A percentile compares a stretch with the other conserved stretches of the same genome.
phyloP scores from a whole-genome alignment of 2,888 invertebrate genomes.

The Anthophora plumipes region DNA sequence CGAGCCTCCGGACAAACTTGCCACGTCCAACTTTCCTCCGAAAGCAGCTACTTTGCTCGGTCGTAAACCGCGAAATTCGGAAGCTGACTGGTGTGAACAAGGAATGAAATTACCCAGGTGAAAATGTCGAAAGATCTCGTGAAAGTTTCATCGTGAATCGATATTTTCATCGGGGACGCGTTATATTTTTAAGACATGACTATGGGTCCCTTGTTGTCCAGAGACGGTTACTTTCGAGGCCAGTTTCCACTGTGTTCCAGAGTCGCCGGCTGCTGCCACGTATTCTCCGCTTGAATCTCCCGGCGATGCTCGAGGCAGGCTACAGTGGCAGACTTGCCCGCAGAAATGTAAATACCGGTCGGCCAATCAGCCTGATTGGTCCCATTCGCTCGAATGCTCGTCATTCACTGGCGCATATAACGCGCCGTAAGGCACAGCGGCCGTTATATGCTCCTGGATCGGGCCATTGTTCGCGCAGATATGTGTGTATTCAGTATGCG shows the following conservation, averaged over 20 bases:
- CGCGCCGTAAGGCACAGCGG: constrained; percentile 68
- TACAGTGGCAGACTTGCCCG: constrained; percentile 69
- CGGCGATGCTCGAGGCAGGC: constrained; percentile 54
- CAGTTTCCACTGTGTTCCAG: constrained; percentile 34
- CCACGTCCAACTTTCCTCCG: constrained; percentile 34
- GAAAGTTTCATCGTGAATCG: constrained; percentile 13
- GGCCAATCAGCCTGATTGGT: constrained; percentile 84
- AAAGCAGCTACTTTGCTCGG: constrained; percentile 40
- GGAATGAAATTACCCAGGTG: constrained; percentile 13
- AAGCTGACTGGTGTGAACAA: constrained; percentile 4
- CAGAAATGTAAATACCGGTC: constrained; percentile 83
- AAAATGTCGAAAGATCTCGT: constrained; percentile 6
- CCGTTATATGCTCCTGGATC: constrained; percentile 71
- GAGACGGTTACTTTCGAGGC: constrained; percentile 33
- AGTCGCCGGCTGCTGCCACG: constrained; percentile 33
- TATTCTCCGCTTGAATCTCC: constrained; percentile 64
- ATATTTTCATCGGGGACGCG: background rate
- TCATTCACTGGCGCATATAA: constrained; percentile 77
- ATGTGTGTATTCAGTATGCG: constrained; percentile 39
- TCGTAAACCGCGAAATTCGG: constrained; percentile 48
- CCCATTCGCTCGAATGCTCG: constrained; percentile 82
- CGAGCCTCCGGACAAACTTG: constrained; percentile 20
- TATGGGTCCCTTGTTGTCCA: background rate
- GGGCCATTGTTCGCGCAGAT: constrained; percentile 71
- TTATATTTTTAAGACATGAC: background rate